Conservation (phyloP, 2,888 invertebrate genomes). For the Periphyllus acericola region DNA sequence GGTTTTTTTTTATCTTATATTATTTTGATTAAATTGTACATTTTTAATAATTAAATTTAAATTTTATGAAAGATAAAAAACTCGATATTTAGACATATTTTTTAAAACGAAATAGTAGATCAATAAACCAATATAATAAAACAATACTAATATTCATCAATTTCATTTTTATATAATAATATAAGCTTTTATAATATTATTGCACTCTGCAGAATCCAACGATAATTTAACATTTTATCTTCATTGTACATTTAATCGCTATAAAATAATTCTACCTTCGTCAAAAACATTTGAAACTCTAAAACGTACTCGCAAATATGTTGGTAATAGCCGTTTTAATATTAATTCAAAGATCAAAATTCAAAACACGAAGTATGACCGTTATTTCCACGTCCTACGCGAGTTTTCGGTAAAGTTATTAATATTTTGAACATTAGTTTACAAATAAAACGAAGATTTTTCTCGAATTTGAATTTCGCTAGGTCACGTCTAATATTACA, state of each 20-base stretch:
- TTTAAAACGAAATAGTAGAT: neutral
- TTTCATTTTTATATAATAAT: too few species aligned
- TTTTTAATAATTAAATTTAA: neutral
- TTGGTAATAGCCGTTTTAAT: neutral
- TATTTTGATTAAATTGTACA: neutral
- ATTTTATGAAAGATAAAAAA: too few species aligned
- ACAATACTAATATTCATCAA: neutral
- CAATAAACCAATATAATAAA: neutral
- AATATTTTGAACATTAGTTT: slow-evolving; percentile 16
- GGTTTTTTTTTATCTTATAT: neutral
- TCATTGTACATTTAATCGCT: neutral
- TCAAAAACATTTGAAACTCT: slow-evolving; percentile 19
- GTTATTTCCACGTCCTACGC: slow-evolving; percentile 1
- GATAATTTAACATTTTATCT: neutral
- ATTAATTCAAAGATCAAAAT: slow-evolving; percentile 44
- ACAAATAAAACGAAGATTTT: slow-evolving; percentile 39
- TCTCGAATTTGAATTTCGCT: neutral
- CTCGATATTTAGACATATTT: neutral
- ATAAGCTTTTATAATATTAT: neutral
- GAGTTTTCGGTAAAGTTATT: slow-evolving; percentile 29
- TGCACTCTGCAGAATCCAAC: neutral
- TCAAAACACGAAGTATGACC: slow-evolving; percentile 44
- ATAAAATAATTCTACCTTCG: neutral
- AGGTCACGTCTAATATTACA: slow-evolving; percentile 15
- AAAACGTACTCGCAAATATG: neutral